Conservation (phyloP, 2,113 vertebrate species). For the Talpa occidentalis region DNA sequence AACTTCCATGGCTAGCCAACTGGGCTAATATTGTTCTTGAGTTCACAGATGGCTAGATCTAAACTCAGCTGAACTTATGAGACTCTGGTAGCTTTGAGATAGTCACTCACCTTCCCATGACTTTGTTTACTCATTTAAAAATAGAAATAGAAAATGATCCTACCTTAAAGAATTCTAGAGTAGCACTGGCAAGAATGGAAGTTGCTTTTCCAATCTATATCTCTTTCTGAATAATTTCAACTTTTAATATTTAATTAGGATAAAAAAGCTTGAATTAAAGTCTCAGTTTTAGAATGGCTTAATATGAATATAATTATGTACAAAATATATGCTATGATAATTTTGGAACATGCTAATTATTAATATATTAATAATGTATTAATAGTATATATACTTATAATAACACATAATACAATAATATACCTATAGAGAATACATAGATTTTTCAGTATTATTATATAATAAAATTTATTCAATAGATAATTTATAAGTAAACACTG, state of each 20-base stretch:
- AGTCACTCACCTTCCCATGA: slow-evolving; percentile 67
- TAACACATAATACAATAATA: background rate
- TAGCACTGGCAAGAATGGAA: background rate
- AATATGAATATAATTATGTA: background rate
- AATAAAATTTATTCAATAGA: background rate
- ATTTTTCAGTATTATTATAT: background rate
- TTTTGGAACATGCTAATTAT: background rate
- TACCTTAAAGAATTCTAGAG: slow-evolving; percentile 40
- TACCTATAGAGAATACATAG: background rate
- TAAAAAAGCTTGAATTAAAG: slow-evolving; percentile 38
- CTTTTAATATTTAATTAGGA: slow-evolving; percentile 32
- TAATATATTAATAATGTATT: background rate
- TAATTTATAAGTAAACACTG: background rate
- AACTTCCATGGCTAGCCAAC: background rate
- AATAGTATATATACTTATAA: background rate
- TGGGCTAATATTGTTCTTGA: background rate
- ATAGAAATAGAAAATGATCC: slow-evolving; percentile 63
- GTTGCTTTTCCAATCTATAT: background rate
- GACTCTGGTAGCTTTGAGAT: slow-evolving; percentile 5
- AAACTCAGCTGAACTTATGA: slow-evolving; percentile 55
- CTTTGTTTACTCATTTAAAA: slow-evolving; percentile 75
- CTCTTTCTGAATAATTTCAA: slow-evolving; percentile 33
- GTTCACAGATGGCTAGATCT: slow-evolving; percentile 17
- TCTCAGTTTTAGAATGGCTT: background rate
- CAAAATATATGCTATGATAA: background rate